Percentiles rank a stretch among this genome's conserved stretches.
Evolutionary conservation across 2,113 vertebrate species (phyloP).

Genomic region (Pachyramphus minor): DNA sequence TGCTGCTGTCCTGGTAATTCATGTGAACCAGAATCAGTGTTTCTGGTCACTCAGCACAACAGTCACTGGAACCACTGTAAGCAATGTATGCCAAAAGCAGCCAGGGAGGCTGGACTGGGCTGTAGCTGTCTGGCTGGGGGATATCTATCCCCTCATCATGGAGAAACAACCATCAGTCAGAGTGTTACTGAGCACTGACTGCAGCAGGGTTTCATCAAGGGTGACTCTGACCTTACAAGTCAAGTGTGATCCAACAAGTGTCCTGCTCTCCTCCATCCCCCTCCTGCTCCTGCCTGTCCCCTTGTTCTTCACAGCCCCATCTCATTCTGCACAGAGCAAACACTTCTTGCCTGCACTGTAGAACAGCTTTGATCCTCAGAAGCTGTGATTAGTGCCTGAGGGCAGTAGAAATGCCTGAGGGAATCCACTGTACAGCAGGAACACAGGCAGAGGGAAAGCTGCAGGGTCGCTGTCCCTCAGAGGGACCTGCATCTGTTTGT

Average conservation of each 20-base stretch:
- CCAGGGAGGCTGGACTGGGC: not conserved
- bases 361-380: not conserved
- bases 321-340: rapidly evolving
- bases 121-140: not conserved
- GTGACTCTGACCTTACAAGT: not conserved
- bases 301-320: not conserved
- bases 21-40: rapidly evolving
- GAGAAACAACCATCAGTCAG: not conserved
- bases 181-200: not conserved
- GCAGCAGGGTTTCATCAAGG: not conserved
- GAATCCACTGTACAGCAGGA: not conserved
- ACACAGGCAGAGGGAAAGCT: not conserved
- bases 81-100: not conserved
- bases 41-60: not conserved
- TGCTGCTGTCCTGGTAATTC: not conserved
- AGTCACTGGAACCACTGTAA: not conserved
- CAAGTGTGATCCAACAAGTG: not conserved
- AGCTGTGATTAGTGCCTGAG: not conserved
- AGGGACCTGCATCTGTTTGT: not conserved
- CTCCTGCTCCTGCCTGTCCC: not conserved
- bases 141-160: not conserved
- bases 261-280: not conserved
- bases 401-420: not conserved
- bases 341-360: not conserved
- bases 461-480: not conserved